Conservation (phyloP, 2,888 invertebrate species). For the Drosophila rubida region DNA sequence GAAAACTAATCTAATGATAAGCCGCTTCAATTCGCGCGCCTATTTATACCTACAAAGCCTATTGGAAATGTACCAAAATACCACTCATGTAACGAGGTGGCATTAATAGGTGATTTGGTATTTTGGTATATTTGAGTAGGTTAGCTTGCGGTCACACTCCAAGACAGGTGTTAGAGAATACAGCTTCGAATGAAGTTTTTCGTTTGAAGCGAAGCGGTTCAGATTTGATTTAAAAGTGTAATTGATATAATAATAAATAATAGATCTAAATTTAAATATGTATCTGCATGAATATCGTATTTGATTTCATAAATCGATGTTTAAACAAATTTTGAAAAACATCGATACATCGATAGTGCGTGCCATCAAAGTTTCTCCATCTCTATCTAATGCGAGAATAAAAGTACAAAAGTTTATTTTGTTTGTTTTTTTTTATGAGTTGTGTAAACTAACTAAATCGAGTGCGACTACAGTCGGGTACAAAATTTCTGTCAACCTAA, state of each 20-base stretch:
- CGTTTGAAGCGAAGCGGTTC: neutral
- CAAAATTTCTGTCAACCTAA: constrained; percentile 18
- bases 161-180: neutral
- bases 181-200: neutral
- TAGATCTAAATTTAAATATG: rapidly evolving
- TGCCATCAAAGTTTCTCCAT: neutral
- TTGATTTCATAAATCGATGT: neutral
- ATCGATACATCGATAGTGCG: neutral
- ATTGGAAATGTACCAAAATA: neutral
- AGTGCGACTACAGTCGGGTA: constrained; percentile 22
- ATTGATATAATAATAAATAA: neutral
- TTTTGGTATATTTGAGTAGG: neutral
- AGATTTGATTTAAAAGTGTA: neutral
- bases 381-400: constrained; percentile 26
- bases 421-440: constrained; percentile 27
- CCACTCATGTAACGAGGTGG: neutral
- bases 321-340: neutral
- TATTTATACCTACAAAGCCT: neutral
- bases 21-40: neutral
- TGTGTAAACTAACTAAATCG: constrained; percentile 19
- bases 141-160: neutral
- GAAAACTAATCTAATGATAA: too few species aligned
- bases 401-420: constrained; percentile 21
- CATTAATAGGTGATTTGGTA: neutral
- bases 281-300: neutral